Conservation (phyloP, 2,113 vertebrate species). For the Beaufortia kweichowensis region DNA sequence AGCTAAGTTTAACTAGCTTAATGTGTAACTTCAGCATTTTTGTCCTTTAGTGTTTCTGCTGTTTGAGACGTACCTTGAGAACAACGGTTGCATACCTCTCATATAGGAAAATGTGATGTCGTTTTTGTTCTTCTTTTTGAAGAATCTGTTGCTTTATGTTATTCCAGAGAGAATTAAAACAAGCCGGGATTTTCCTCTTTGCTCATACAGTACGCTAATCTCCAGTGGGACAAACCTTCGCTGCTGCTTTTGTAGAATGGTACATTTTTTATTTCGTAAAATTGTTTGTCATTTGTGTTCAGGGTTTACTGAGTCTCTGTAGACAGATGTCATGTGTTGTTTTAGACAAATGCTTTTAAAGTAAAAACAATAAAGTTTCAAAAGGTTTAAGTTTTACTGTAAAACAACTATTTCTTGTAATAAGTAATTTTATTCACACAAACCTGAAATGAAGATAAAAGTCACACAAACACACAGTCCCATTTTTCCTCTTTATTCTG, state of each 20-base stretch:
- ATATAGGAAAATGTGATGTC: neutral
- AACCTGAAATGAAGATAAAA: no score
- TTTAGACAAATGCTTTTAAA: no score
- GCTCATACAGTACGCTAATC: neutral
- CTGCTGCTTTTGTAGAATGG: neutral
- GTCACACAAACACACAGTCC: neutral
- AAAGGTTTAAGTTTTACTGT: no score
- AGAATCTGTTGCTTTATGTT: neutral
- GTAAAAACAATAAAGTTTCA: neutral
- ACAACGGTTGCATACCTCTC: neutral
- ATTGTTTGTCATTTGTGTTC: neutral
- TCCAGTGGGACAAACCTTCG: neutral
- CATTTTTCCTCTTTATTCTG: neutral
- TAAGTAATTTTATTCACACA: no score
- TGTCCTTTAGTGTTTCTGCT: neutral
- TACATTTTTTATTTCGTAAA: neutral
- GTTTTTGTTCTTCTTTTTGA: neutral
- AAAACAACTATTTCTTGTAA: no score
- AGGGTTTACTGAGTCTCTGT: neutral
- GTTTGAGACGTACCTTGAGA: neutral
- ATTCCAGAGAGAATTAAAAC: conserved; percentile 10
- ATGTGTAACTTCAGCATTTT: neutral
- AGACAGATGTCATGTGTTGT: no score
- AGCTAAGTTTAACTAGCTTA: no score
- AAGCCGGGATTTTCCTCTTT: neutral